Evolutionary conservation across 2,113 vertebrate species (phyloP), one percentile per base, ranked within the genome.

Genomic region (Benitochromis conjunctus): DNA sequence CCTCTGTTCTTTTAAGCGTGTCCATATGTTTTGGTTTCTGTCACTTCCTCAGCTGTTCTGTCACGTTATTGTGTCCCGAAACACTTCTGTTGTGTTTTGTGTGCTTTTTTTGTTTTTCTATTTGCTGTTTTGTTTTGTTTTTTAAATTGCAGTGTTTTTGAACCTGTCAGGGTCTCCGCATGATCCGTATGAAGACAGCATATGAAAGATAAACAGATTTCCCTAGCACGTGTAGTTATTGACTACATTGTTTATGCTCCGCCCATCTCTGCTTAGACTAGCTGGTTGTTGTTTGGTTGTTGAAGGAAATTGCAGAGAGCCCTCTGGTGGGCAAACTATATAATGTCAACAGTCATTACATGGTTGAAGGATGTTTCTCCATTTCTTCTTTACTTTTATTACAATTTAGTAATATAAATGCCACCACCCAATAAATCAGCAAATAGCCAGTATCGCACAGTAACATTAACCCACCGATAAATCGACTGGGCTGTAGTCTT

Each of bases 221-320:
- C 13, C 21, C 21, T 46, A 71, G 26, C 0, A 0, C 0, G 8
- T 71, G 38, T 48, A 74, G 21, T 48, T 29, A 29, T 71, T 71
- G 46, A 46, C n/a, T 16, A 26, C 13, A 0, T 48, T 3, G 7
- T 51, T 19, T 18, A 46, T 46, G 21, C 41, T 74, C 66, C 24
- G 5, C 66, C 41, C 13, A 6, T 29, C 14, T 48, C 41, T 48
- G 66, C 41, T 48, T 48, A 26, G 24, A 74, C 1, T 43, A 74
- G 66, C 46, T 74, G 21, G 14, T 71, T 48, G 38, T 2, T 46
- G 18, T 48, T 46, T 71, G 41, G 21, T 2, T 74, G 66, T 18
- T 18, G 9, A 18, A 26, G 14, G 14, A 48, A 0, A 43, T 48
- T 74, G 24, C 24, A 74, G 41, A 48, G 24, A 48, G 41, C 41